Percentiles rank a stretch among this genome's conserved stretches.
Conservation (phyloP, 2,888 invertebrate species). For the Chymomyza fuscimana region DNA sequence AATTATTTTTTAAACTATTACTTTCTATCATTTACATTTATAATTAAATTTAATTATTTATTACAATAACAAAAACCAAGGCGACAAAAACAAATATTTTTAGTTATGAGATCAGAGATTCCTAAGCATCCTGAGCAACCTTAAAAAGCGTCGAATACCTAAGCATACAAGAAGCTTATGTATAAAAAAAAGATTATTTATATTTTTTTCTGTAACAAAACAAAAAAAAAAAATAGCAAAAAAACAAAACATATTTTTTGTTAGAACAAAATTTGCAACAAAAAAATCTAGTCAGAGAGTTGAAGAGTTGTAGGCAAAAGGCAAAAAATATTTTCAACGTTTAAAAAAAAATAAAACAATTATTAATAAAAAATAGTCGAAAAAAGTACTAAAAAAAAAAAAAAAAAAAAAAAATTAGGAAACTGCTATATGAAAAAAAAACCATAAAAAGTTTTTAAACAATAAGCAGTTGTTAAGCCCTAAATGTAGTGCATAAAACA, state of each 20-base stretch:
- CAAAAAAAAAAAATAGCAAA: too few relatives aligned
- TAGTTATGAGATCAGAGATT: slow-evolving; percentile 4
- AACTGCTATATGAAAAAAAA: too few relatives aligned
- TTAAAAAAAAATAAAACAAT: slow-evolving; percentile 8
- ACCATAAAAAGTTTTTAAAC: too few relatives aligned
- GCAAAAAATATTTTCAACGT: slow-evolving; percentile 43
- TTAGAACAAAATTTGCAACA: slow-evolving; percentile 69
- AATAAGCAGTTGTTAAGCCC: background rate
- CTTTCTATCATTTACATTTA: background rate
- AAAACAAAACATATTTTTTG: slow-evolving; percentile 52
- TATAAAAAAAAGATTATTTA: slow-evolving; percentile 8
- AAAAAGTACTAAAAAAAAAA: slow-evolving; percentile 1
- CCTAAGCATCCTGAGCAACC: too few relatives aligned
- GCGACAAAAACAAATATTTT: slow-evolving; percentile 1
- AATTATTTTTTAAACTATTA: slow-evolving; percentile 29
- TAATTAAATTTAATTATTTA: slow-evolving; percentile 8
- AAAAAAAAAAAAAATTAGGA: background rate
- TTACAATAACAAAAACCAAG: slow-evolving; percentile 13
- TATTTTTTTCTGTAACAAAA: slow-evolving; percentile 50
- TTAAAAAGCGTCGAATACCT: background rate
- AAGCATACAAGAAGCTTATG: background rate
- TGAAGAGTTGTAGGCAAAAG: slow-evolving; percentile 28
- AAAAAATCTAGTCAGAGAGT: slow-evolving; percentile 66
- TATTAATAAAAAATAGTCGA: background rate
- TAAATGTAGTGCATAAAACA: slow-evolving; percentile 7